Conservation (phyloP, 2,888 invertebrate species). For the Philonicus albiceps region DNA sequence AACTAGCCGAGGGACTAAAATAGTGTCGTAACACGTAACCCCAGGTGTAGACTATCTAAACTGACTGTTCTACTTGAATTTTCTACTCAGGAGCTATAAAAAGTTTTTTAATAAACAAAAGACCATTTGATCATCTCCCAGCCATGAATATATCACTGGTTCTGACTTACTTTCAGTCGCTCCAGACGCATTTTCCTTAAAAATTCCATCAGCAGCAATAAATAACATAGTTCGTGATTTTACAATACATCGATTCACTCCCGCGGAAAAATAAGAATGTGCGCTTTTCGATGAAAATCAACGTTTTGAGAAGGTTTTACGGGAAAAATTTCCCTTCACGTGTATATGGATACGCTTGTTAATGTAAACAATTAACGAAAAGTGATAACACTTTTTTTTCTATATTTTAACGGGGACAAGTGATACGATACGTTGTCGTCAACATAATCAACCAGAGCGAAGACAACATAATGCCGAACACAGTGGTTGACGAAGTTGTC, state of each 20-base stretch:
- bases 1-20: not conserved
- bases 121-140: constrained; percentile 10
- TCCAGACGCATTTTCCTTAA: not conserved
- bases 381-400: constrained; percentile 7
- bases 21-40: not conserved
- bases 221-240: not conserved
- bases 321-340: not conserved
- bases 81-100: not conserved
- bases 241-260: not conserved
- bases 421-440: not conserved
- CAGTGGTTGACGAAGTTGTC: constrained; percentile 57
- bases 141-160: constrained; percentile 4
- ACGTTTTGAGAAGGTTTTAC: not conserved
- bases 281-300: not conserved
- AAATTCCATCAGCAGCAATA: not conserved
- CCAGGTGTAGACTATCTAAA: not conserved
- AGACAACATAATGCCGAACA: constrained; percentile 43
- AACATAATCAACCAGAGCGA: not conserved
- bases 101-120: constrained; percentile 25
- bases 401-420: not conserved
- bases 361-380: not conserved
- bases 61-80: not conserved
- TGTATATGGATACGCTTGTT: constrained; percentile 3
- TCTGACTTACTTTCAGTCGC: not conserved
- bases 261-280: not conserved